Evolutionary conservation across 2,113 vertebrate species (phyloP).

Genomic region (Halichoeres trimaculatus): DNA sequence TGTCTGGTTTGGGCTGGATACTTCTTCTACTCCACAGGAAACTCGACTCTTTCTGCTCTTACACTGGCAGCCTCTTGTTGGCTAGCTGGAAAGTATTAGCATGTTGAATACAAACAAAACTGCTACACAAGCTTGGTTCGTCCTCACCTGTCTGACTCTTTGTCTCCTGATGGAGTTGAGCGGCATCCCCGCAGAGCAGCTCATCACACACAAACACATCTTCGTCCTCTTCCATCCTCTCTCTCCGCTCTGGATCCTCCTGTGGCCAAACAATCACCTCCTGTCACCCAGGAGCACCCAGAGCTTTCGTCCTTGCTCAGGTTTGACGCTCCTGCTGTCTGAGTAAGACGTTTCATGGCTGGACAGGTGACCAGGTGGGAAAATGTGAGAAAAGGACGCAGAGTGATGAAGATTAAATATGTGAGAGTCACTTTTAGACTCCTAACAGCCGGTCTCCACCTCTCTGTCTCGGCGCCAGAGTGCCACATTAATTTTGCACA

Average conservation of each 20-base stretch:
- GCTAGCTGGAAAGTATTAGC: no score
- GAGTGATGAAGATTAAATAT: slow-evolving; percentile 21
- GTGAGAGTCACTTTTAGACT: slow-evolving; percentile 36
- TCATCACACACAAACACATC: slow-evolving; percentile 38
- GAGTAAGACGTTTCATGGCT: slow-evolving; percentile 11
- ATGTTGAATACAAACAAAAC: no score
- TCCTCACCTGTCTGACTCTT: not conserved
- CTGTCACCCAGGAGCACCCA: slow-evolving; percentile 11
- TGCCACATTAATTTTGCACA: slow-evolving; percentile 42
- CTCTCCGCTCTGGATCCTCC: not conserved
- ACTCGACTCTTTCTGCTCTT: no score
- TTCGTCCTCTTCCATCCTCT: slow-evolving; percentile 9
- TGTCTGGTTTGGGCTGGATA: no score
- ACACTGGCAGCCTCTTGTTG: no score
- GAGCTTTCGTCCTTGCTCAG: not conserved
- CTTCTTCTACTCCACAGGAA: no score
- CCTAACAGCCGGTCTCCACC: slow-evolving; percentile 31
- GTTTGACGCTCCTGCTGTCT: slow-evolving; percentile 9
- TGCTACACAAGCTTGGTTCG: no score
- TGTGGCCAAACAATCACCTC: slow-evolving; percentile 6
- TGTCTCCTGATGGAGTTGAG: not conserved
- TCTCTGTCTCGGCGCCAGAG: slow-evolving; percentile 21
- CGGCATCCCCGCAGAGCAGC: slow-evolving; percentile 17
- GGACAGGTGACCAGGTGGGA: slow-evolving; percentile 21
- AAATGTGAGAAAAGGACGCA: not conserved